Percentiles rank a stretch among this genome's conserved stretches.
phyloP scores from a whole-genome alignment of 2,888 invertebrate genomes.

The Eugnorisma glareosa region DNA sequence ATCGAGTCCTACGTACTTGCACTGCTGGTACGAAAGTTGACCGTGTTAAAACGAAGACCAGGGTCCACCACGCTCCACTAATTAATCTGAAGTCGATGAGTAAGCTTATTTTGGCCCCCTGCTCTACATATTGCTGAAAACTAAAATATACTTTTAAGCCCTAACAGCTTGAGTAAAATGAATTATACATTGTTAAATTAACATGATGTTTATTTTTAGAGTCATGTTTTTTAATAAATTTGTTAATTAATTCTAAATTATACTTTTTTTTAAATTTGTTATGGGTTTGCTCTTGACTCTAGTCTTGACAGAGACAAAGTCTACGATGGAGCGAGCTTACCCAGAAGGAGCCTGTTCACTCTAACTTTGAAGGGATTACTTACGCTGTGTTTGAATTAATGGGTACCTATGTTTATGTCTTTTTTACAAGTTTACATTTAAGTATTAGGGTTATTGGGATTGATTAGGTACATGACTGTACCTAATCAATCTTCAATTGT shows the following conservation, averaged over 20 bases:
- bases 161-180: slow-evolving; percentile 45
- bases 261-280: background rate
- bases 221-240: too few relatives aligned
- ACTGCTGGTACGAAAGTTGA: slow-evolving; percentile 30
- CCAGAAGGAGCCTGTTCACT: slow-evolving; percentile 2
- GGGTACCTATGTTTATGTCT: background rate
- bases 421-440: background rate
- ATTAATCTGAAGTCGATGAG: slow-evolving; percentile 23
- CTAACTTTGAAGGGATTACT: slow-evolving; percentile 1
- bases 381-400: slow-evolving; percentile 17
- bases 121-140: slow-evolving; percentile 11
- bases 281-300: too few relatives aligned
- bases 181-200: slow-evolving; percentile 12
- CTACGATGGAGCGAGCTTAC: background rate
- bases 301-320: slow-evolving; percentile 7
- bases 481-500: slow-evolving; percentile 11
- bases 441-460: too few relatives aligned
- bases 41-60: slow-evolving; percentile 25
- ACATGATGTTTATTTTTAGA: slow-evolving; percentile 4
- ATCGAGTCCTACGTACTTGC: too few relatives aligned
- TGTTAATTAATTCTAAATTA: slow-evolving; percentile 30
- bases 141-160: background rate
- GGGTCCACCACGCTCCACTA: slow-evolving; percentile 13
- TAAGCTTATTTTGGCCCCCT: slow-evolving; percentile 17
- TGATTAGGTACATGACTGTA: slow-evolving; percentile 15